A percentile compares a stretch with the other conserved stretches of the same genome.
Conservation (phyloP, 2,797 vertebrate genomes). For the Bufotes viridis region DNA sequence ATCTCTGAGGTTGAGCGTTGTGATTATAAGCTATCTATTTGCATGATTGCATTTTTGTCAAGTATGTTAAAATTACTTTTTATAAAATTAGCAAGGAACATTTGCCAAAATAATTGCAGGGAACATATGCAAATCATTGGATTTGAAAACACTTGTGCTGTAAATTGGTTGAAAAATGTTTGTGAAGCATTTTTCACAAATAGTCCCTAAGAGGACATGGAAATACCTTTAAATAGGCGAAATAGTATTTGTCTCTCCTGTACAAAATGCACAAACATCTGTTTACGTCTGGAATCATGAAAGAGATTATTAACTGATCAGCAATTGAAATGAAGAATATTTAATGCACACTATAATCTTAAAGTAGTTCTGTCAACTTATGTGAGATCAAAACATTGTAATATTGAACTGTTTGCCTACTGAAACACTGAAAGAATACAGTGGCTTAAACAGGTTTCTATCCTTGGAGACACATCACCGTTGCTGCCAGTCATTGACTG, state of each 20-base stretch:
- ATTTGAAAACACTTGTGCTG: conserved; percentile 58
- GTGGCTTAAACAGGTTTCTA: too few relatives aligned
- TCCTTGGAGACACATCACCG: too few relatives aligned
- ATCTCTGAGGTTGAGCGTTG: conserved; percentile 47
- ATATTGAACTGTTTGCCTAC: too few relatives aligned
- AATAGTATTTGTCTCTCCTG: conserved; percentile 6
- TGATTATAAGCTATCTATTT: conserved; percentile 62
- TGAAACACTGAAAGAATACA: too few relatives aligned
- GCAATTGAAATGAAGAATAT: not conserved
- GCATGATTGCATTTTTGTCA: conserved; percentile 63
- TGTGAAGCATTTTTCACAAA: conserved; percentile 59
- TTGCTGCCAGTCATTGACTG: too few relatives aligned
- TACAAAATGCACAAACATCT: not conserved
- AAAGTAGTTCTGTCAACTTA: too few relatives aligned
- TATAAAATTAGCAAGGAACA: conserved; percentile 59
- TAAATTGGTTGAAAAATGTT: conserved; percentile 63
- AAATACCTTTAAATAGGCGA: conserved; percentile 51
- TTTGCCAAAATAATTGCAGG: conserved; percentile 61
- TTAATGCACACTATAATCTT: not conserved
- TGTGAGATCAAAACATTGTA: too few relatives aligned
- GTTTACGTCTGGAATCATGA: conserved; percentile 18
- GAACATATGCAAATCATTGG: conserved; percentile 62
- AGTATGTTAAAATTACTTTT: conserved; percentile 62
- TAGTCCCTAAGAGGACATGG: conserved; percentile 52
- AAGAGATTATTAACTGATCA: conserved; percentile 4